Evolutionary conservation across 2,888 invertebrate genomes (phyloP).

Genomic region (Oligia fasciuncula): DNA sequence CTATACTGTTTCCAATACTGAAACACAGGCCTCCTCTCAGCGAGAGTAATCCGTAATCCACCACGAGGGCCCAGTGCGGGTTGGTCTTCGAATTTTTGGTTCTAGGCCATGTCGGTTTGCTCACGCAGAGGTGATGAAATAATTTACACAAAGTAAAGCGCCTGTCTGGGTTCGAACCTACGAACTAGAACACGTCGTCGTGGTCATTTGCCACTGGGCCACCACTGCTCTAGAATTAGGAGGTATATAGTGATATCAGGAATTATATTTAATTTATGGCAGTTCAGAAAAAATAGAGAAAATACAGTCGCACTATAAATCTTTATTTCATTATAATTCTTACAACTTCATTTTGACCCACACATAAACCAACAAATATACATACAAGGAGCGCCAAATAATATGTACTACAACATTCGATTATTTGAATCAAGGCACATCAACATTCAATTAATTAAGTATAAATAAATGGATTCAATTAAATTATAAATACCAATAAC

Average conservation of each 20-base stretch:
- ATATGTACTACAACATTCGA: slow-evolving; percentile 37
- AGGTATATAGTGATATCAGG: background rate
- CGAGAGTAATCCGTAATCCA: too few relatives aligned
- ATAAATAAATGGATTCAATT: slow-evolving; percentile 31
- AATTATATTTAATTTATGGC: background rate
- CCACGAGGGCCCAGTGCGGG: too few relatives aligned
- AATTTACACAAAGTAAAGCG: too few relatives aligned
- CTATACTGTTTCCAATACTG: too few relatives aligned
- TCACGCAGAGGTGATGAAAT: too few relatives aligned
- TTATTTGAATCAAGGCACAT: slow-evolving; percentile 48
- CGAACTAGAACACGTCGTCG: too few relatives aligned
- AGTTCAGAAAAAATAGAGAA: slow-evolving; percentile 18
- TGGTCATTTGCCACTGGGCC: too few relatives aligned
- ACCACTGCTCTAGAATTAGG: too few relatives aligned
- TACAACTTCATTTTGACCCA: slow-evolving; percentile 64
- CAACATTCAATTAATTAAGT: slow-evolving; percentile 19
- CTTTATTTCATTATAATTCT: slow-evolving; percentile 64
- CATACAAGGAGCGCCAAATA: slow-evolving; percentile 62
- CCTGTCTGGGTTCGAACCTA: too few relatives aligned
- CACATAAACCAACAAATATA: slow-evolving; percentile 68
- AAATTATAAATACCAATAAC: slow-evolving; percentile 45
- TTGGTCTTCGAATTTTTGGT: too few relatives aligned
- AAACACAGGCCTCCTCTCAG: too few relatives aligned
- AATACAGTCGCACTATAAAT: slow-evolving; percentile 57
- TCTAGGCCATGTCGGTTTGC: too few relatives aligned